A percentile compares a stretch with the other conserved stretches of the same genome.
phyloP scores from a whole-genome alignment of 1,140 invertebrate species.

The Aphidius gifuensis region DNA sequence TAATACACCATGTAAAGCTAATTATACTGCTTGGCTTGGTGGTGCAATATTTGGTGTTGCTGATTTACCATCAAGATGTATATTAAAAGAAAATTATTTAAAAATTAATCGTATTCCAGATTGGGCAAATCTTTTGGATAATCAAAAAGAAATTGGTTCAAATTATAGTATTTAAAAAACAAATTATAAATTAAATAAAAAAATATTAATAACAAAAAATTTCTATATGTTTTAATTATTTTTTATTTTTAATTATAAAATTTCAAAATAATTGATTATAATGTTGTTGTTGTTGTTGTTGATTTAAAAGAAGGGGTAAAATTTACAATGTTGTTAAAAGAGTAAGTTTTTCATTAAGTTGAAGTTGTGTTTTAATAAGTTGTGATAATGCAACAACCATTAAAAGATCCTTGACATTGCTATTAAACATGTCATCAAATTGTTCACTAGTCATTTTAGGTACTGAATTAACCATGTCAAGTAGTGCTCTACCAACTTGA shows the following conservation, averaged over 20 bases:
- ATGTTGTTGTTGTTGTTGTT: too few species aligned
- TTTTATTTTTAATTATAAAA: background rate
- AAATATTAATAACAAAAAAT: background rate
- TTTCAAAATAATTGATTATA: background rate
- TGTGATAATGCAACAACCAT: conserved; percentile 96
- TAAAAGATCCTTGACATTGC: conserved; percentile 92
- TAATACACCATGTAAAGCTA: conserved; percentile 73
- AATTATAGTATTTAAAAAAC: conserved; percentile 19
- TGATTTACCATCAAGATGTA: conserved; percentile 69
- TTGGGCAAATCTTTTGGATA: conserved; percentile 75
- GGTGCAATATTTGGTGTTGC: conserved; percentile 82
- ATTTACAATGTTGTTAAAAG: conserved; percentile 68
- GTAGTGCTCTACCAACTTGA: conserved; percentile 76
- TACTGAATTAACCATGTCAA: conserved; percentile 86
- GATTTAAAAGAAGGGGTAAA: too few species aligned
- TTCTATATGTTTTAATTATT: conserved; percentile 1
- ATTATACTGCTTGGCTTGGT: conserved; percentile 83
- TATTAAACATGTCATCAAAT: conserved; percentile 93
- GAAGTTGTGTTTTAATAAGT: conserved; percentile 92
- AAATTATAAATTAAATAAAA: background rate
- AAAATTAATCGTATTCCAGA: conserved; percentile 71
- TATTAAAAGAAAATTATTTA: conserved; percentile 74
- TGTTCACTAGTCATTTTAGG: conserved; percentile 86
- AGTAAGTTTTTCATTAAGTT: conserved; percentile 92
- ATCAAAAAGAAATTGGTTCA: conserved; percentile 40